Evolutionary conservation across 2,113 vertebrate species (phyloP).

Genomic region (Microtus oregoni): DNA sequence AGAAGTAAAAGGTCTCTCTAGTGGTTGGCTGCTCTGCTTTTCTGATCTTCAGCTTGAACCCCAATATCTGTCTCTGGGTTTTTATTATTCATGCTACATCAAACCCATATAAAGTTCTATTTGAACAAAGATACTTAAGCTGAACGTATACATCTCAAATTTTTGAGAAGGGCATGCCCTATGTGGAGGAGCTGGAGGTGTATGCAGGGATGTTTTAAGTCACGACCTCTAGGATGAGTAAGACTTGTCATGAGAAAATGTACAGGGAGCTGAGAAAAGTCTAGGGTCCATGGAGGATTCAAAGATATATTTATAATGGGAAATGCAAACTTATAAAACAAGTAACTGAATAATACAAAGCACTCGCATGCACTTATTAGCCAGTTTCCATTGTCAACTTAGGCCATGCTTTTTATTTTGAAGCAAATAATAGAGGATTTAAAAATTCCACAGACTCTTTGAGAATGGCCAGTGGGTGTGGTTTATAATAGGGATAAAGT

Average conservation of each 20-base stretch:
- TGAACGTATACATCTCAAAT: not conserved
- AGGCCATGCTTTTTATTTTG: not conserved
- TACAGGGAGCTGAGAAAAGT: not conserved
- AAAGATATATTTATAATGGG: constrained; percentile 5
- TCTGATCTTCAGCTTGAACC: no score
- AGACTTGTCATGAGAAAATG: constrained; percentile 28
- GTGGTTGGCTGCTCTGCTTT: no score
- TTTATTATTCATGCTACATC: no score
- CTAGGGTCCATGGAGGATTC: not conserved
- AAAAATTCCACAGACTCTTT: not conserved
- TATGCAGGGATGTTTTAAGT: not conserved
- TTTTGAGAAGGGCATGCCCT: not conserved
- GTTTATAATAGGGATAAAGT: not conserved
- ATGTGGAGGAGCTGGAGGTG: not conserved
- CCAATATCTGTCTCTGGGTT: no score
- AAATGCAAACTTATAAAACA: not conserved
- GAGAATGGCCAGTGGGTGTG: not conserved
- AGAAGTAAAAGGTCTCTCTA: no score
- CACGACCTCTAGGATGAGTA: not conserved
- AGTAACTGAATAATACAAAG: not conserved
- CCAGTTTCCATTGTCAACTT: not conserved
- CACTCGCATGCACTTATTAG: not conserved
- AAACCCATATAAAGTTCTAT: not conserved
- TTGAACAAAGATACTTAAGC: not conserved
- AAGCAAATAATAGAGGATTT: constrained; percentile 4